Percentiles rank a stretch among this genome's conserved stretches.
Conservation (phyloP, 1,140 invertebrate genomes). For the Pemphigus obesinymphae region DNA sequence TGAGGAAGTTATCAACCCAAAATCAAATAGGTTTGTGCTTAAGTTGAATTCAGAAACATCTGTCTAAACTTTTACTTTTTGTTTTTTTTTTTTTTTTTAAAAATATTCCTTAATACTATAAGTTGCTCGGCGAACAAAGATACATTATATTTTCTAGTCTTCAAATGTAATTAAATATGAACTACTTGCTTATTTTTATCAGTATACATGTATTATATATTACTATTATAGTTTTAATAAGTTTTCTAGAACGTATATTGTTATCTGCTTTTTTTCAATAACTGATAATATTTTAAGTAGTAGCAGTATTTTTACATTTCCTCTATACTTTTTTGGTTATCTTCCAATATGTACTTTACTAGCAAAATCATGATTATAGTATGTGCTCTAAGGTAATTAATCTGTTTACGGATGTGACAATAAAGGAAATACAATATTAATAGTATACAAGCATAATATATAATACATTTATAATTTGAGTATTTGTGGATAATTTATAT, state of each 20-base stretch:
- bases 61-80: slow-evolving; percentile 61
- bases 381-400: too few relatives aligned
- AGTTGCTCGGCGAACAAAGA: background rate
- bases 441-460: too few relatives aligned
- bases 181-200: background rate
- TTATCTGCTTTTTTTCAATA: background rate
- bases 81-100: background rate
- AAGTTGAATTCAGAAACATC: slow-evolving; percentile 94
- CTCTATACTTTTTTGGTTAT: background rate
- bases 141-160: slow-evolving; percentile 28
- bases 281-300: background rate
- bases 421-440: too few relatives aligned
- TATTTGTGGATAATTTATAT: too few relatives aligned
- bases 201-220: background rate
- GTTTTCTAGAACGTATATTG: background rate
- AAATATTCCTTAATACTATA: background rate
- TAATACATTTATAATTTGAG: too few relatives aligned
- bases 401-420: too few relatives aligned
- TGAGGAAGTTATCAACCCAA: slow-evolving; percentile 92
- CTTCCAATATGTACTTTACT: background rate
- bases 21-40: slow-evolving; percentile 91
- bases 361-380: too few relatives aligned
- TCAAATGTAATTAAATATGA: background rate
- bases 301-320: too few relatives aligned
- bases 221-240: background rate